A percentile compares a stretch with the other conserved stretches of the same genome.
Conservation (phyloP, 2,113 vertebrate species). For the Microtus pennsylvanicus region DNA sequence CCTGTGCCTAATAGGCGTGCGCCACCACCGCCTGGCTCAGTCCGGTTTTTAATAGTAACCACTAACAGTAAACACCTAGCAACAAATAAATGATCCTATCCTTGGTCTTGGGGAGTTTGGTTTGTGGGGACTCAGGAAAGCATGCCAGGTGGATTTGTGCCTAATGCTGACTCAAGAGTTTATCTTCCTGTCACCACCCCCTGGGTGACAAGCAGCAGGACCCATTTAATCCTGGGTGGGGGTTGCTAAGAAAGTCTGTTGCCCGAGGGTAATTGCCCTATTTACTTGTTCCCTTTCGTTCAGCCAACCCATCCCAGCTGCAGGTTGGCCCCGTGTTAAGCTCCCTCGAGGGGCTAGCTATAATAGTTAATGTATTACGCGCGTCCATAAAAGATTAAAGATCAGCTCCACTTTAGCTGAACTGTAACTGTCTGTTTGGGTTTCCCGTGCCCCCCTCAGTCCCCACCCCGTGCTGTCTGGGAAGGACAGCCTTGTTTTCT, state of each 20-base stretch:
- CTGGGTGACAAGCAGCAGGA: constrained; percentile 47
- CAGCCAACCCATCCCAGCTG: constrained; percentile 45
- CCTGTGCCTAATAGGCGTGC: too few relatives aligned
- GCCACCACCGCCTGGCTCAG: too few relatives aligned
- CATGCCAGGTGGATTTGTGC: constrained; percentile 46
- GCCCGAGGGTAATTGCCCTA: constrained; percentile 63
- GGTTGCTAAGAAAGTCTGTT: constrained; percentile 55
- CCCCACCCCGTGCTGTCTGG: constrained; percentile 62
- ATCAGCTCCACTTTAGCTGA: constrained; percentile 79
- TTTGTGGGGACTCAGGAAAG: constrained; percentile 63
- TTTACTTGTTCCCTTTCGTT: constrained; percentile 69
- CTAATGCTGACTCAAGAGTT: constrained; percentile 73
- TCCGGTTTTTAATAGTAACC: constrained; percentile 69
- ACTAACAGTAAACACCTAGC: constrained; percentile 58
- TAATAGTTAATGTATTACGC: constrained; percentile 81
- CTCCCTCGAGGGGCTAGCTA: constrained; percentile 61
- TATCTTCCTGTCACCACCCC: not conserved
- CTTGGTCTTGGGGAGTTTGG: constrained; percentile 39
- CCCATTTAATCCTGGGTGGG: constrained; percentile 51
- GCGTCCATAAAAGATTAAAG: constrained; percentile 82
- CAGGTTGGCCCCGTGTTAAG: constrained; percentile 70
- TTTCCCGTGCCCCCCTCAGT: constrained; percentile 31
- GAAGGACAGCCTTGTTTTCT: constrained; percentile 69
- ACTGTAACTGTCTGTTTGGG: constrained; percentile 83
- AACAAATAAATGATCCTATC: constrained; percentile 47